Conservation (phyloP, 2,888 invertebrate species). For the Drosophila anomelani region DNA sequence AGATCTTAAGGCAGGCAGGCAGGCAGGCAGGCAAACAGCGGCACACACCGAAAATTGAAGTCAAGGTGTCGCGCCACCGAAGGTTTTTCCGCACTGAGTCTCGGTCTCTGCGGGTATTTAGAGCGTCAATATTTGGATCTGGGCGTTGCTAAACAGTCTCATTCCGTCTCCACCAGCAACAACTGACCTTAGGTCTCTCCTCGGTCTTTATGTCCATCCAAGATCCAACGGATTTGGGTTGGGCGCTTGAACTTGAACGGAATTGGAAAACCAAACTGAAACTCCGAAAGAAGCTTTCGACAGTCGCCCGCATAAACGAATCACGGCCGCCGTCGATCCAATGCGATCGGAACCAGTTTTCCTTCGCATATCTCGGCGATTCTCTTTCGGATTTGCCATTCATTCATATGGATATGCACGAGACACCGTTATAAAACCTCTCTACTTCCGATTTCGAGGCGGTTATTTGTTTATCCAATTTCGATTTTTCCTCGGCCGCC, state of each 20-base stretch:
- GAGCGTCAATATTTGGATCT: conserved; percentile 77
- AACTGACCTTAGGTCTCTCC: conserved; percentile 70
- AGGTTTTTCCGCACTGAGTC: conserved; percentile 71
- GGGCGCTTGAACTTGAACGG: conserved; percentile 77
- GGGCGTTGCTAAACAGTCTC: conserved; percentile 74
- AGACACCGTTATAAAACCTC: conserved; percentile 35
- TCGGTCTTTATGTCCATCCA: conserved; percentile 30
- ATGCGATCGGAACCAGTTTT: conserved; percentile 66
- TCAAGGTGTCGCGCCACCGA: conserved; percentile 68
- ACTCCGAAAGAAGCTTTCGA: conserved; percentile 46
- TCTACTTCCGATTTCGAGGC: conserved; percentile 36
- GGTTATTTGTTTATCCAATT: conserved; percentile 38
- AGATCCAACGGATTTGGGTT: conserved; percentile 61
- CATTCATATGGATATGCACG: conserved; percentile 47
- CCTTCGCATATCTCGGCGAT: conserved; percentile 58
- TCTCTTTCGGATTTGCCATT: conserved; percentile 38
- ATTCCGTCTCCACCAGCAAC: conserved; percentile 48
- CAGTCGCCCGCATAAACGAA: conserved; percentile 64
- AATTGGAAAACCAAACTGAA: conserved; percentile 66
- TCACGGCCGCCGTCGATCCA: conserved; percentile 24
- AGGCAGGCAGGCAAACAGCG: conserved; percentile 21
- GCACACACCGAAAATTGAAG: conserved; percentile 65
- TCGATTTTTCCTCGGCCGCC: conserved; percentile 29
- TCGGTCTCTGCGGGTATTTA: conserved; percentile 59
- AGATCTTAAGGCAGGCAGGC: conserved; percentile 1